Evolutionary conservation across 2,888 invertebrate species (phyloP), one percentile per base, ranked within the genome.

Genomic region (Tenthredo livida): DNA sequence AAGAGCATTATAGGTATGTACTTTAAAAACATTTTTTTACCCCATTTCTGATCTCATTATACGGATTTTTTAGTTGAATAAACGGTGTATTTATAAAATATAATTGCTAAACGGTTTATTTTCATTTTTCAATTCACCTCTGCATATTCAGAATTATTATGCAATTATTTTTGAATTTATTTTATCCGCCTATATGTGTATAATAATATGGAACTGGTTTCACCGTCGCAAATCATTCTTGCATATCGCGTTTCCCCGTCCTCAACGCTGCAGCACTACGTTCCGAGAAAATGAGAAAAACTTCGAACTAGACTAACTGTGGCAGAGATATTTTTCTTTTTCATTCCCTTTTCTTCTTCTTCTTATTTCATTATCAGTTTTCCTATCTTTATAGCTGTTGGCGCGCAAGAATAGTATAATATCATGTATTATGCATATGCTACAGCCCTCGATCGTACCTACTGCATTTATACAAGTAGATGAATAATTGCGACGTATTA

Each of bases 21-120:
- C 80, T 80, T 83, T 43, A 70, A 47, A 67, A 67, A 67, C 17
- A 3, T 47, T 43, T 83, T 83, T 83, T 83, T 83, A n/a, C 47
- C 83, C 80, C 58, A 21, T 29, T 83, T 83, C 65, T 83, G 83
- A 83, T 83, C 83, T 83, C 83, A 83, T 83, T 83, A 83, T 83
- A 83, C 83, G 67, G 47, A 47, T 70, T 50, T 83, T 75, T 87
- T 86, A 86, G 88, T 89, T 87, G 54, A 88, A 89, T 88, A 89
- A 89, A 89, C 86, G 87, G 84, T 86, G 87, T 88, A 88, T 88
- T 88, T 87, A 85, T 87, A 87, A 72, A 86, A 88, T 65, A 84
- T 86, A 73, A 80, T 85, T 87, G 82, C 43, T 84, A 86, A 33
- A 87, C 82, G 85, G 83, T 86, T 86, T 86, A 83, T 54, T 65